Base-by-base conservation (phyloP, 2,797 vertebrate species). In the Sus cebifrons region DNA sequence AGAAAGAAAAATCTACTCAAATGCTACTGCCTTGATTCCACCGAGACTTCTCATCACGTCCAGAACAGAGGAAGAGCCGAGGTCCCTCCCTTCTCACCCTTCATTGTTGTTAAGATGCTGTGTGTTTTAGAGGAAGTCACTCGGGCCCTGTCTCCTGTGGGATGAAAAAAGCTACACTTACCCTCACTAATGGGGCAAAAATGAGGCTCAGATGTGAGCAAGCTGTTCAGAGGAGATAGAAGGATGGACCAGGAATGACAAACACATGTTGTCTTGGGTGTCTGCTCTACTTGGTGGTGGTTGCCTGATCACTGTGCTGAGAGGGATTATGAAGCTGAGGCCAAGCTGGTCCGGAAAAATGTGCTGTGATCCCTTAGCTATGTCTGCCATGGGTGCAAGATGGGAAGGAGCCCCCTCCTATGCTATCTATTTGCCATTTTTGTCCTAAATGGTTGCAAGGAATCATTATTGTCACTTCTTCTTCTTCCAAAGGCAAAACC, bases 401-500 rank as follows among this genome's bases (percentile, higher is more conserved):
- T 0, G 0, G 49, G 29, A 73, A 23, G 58, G 29, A 0, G 3
- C 13, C 54, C 65, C 32, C 17, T 75, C 20, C 54, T 23, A 16
- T 27, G 27, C 74, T 86, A 3, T 36, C 0, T 6, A 16, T 16
- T 78, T 73, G 71, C 44, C 36, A 29, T 70, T 79, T 74, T 9
- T 70, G 23, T 67, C 67, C 54, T 58, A 82, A 84, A 56, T 21
- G 14, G 7, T 18, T 82, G 16, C 54, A 40, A 81, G n/a, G 15
- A 18, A 16, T 27, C 5, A 5, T 68, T 65, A 27, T 7, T 64
- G 25, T n/a, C 40, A 32, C 68, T 62, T 91, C 70, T 95, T 91
- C 70, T 95, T 94, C 10, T 27, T 78, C 36, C 36, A 60, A 49
- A 81, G 36, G 27, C 65, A 81, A 70, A 86, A 58, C 21, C 65